These are phyloP conservation scores for Archegozetes longisetosus DNA, from an alignment of 1,140 invertebrate genomes.

Conservation along the genomic window DNA sequence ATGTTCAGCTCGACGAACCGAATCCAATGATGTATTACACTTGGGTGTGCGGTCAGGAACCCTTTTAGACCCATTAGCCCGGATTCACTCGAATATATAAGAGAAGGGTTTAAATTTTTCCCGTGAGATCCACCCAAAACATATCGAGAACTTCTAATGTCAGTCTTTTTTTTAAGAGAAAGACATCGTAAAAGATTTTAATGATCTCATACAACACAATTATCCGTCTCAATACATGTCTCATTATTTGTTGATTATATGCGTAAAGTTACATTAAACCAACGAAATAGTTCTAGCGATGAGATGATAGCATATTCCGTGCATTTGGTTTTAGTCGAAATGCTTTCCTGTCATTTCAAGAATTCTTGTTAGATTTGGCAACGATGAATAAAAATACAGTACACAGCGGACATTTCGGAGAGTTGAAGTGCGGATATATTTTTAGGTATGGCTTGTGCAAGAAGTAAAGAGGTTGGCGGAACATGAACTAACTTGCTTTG, in stretches of 20 bases:
- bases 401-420: constrained; percentile 30
- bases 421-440: constrained; percentile 14
- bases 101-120: background rate
- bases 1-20: no score
- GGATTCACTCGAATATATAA: no score
- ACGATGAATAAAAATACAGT: constrained; percentile 36
- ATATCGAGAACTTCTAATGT: background rate
- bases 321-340: background rate
- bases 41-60: no score
- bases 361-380: constrained; percentile 29
- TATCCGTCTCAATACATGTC: constrained; percentile 16
- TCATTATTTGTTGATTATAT: constrained; percentile 8
- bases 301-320: background rate
- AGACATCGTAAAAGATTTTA: constrained; percentile 15
- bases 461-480: no score
- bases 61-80: no score
- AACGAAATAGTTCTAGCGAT: background rate
- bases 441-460: no score
- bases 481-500: no score
- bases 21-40: no score
- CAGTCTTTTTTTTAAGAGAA: constrained; percentile 13
- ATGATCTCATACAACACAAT: constrained; percentile 17
- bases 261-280: background rate
- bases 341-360: background rate
- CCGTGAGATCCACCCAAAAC: background rate